Percentiles rank a stretch among this genome's conserved stretches.
phyloP scores from a whole-genome alignment of 2,113 vertebrate genomes.

The Thalassarche chlororhynchos region DNA sequence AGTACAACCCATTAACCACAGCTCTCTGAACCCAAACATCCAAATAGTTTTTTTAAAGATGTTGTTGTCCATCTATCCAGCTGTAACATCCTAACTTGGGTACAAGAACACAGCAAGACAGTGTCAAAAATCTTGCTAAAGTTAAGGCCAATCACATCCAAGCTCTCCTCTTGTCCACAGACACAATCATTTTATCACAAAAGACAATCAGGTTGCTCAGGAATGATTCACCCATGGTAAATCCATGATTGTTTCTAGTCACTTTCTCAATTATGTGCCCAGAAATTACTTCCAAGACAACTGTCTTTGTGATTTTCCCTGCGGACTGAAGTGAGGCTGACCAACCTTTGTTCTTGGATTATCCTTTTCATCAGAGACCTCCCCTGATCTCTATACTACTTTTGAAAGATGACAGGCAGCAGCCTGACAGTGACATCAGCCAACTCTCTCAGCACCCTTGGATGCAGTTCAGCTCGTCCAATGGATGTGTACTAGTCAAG shows the following conservation, averaged over 20 bases:
- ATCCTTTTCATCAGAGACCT: not conserved
- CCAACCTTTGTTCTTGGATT: not conserved
- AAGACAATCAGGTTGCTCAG: not conserved
- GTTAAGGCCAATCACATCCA: not conserved
- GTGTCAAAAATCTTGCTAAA: not conserved
- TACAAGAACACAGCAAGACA: not conserved
- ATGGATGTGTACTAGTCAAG: not conserved
- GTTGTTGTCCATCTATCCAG: not conserved
- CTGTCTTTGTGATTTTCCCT: not conserved
- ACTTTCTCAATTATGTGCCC: not conserved
- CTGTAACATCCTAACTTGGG: not conserved
- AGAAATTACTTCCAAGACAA: not conserved
- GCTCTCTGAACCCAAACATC: not conserved
- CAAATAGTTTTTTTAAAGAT: not conserved
- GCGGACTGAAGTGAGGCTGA: not conserved
- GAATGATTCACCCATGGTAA: not conserved
- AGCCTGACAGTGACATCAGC: not conserved
- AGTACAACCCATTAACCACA: not conserved
- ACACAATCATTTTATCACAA: not conserved
- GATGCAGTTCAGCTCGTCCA: not conserved
- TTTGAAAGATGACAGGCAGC: not conserved
- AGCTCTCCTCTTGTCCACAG: not conserved
- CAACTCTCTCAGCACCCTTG: not conserved
- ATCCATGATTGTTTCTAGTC: not conserved
- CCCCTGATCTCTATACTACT: not conserved